Evolutionary conservation across 2,797 vertebrate genomes (phyloP).

Genomic region (Nothura maculosa): DNA sequence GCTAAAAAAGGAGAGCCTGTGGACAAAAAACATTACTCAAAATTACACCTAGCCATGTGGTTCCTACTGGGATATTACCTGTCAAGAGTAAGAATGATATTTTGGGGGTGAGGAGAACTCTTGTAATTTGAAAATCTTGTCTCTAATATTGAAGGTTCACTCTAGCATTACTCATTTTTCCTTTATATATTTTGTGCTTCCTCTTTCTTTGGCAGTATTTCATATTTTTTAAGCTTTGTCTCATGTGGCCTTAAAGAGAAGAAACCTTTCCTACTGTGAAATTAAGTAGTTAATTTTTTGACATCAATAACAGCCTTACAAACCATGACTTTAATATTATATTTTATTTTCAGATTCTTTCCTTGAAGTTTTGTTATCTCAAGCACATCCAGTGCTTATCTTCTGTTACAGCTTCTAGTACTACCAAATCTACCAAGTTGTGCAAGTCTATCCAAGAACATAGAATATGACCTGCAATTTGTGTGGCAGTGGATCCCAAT

Average conservation of each 20-base stretch:
- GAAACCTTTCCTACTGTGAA: background rate
- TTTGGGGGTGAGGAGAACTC: background rate
- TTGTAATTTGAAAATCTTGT: background rate
- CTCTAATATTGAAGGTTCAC: background rate
- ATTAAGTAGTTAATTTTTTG: background rate
- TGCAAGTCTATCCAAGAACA: background rate
- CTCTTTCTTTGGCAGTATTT: background rate
- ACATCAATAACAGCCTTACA: background rate
- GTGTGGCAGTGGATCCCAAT: background rate
- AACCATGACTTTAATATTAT: background rate
- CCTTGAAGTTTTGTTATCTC: background rate
- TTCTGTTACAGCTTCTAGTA: background rate
- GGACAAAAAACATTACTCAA: background rate
- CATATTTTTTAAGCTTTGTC: background rate
- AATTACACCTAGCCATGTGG: background rate
- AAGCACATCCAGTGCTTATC: background rate
- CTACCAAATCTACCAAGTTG: background rate
- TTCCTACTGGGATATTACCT: background rate
- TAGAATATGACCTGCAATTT: background rate
- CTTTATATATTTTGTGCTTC: background rate
- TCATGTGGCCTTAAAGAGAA: background rate
- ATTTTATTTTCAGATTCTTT: background rate
- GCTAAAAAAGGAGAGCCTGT: background rate
- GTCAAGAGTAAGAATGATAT: background rate
- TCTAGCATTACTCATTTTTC: background rate